Evolutionary conservation across 2,797 vertebrate genomes (phyloP), one percentile per base, ranked within the genome.

Genomic region (Cephalopachus bancanus): DNA sequence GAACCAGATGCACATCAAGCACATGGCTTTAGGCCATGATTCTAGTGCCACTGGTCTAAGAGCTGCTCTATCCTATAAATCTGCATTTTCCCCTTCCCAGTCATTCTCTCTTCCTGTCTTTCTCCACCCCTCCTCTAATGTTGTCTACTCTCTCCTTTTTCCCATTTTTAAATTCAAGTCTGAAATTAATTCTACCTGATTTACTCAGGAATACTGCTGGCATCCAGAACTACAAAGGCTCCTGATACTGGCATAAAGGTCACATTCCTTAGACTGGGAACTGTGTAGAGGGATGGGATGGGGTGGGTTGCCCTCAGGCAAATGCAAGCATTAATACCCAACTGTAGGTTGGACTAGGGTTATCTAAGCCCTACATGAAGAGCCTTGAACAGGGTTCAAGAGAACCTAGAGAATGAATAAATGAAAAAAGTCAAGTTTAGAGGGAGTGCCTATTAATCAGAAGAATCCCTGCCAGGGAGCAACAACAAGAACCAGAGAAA

Each of bases 11-110:
- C 60, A 59, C 3, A 83, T 12, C 51, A 44, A 78, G 26, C 37
- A 49, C 33, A 3, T 28, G 49, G 26, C 24, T 55, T 92, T n/a
- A 24, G 62, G 69, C 19, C 26, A 30, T 10, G 10, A 24, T 14
- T 53, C 20, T 26, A 81, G 15, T 16, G 8, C 30, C 55, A 64
- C 12, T 1, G 64, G 64, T 44, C 14, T 8, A 33, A 49, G 49
- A 44, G 51, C 3, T n/a, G 22, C n/a, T 53, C 49, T 9, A 33
- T 17, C 7, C 33, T 5, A 4, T 14, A 53, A 3, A 7, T 49
- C 11, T 9, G 0, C 0, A 57, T 16, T 44, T 71, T 57, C 16
- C 10, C 3, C 22, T 2, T n/a, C 16, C 4, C 12, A 19, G n/a
- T 30, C 2, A 5, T 60, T 84, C 33, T 53, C 37, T 60, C 20